Evolutionary conservation across 64 coral and sea anemone species (phyloP), one percentile per base, ranked within the genome.

Genomic region (Anthopleura sola): DNA sequence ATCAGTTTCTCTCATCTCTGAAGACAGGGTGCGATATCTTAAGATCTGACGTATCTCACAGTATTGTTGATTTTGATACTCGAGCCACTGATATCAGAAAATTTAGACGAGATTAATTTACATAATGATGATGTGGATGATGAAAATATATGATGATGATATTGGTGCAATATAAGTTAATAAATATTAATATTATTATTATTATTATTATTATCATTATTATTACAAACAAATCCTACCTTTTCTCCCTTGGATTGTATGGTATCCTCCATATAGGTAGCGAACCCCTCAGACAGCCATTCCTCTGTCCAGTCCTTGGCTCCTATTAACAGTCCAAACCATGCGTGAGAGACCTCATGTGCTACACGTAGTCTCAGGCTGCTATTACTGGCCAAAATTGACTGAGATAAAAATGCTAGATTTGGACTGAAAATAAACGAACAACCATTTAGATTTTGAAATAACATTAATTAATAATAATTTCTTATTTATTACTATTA

Each of bases 271-370:
- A 98, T 85, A 55, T 94, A 98, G 3, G 96, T 98, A 7, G 96
- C 89, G 37, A 98, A 98, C 19, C 96, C 96, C 46, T 98, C 96
- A 0, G 92, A 94, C 12, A 98, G 60, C 96, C 96, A 98, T 79
- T 98, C 96, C 20, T 98, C 96, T 0, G 92, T 94, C 96, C 96
- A 98, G 49, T 98, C 96, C 48, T 98, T 98, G 2, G 96, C 86
- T 19, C 96, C 96, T 46, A 98, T 89, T 44, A 98, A 83, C 80
- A 98, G 78, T 17, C 96, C 96, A 86, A 98, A 98, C 96, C 96
- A 98, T 8, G 96, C 89, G 80, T 98, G 96, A 15, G 96, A 92
- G 53, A 98, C 91, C 75, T 98, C 96, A 75, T 98, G 96, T 54
- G 96, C 96, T 48, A 98, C 84, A 55, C 96, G 90, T 19, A 94